Conservation (phyloP, 2,797 vertebrate species). For the Lycodopsis pacificus region DNA sequence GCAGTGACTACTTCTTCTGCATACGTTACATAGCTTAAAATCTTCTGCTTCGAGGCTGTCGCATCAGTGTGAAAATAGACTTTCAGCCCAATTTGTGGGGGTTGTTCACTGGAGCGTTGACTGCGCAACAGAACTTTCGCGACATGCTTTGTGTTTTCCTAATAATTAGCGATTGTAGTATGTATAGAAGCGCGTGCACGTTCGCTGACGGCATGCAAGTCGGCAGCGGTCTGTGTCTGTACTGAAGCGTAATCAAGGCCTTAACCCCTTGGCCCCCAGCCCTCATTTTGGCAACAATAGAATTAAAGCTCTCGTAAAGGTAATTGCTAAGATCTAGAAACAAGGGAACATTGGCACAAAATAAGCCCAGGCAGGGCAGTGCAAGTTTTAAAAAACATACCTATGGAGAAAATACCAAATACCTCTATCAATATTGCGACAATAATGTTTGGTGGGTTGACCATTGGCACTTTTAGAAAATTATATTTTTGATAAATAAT, state of each 20-base stretch:
- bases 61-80: no score
- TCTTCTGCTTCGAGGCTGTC: no score
- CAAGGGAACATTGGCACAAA: not conserved
- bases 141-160: no score
- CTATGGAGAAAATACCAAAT: no score
- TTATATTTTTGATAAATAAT: not conserved
- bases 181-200: no score
- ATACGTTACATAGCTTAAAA: no score
- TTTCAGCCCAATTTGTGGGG: no score
- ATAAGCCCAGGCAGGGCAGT: not conserved
- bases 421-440: no score
- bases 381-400: not conserved
- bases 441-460: no score
- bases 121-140: no score
- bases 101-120: no score
- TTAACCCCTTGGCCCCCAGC: not conserved
- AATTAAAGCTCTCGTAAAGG: not conserved
- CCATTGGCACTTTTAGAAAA: not conserved
- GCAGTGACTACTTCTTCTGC: not conserved
- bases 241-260: not conserved
- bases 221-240: not conserved
- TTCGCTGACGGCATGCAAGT: not conserved
- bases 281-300: not conserved
- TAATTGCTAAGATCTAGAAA: not conserved
- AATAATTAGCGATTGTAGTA: no score